Conservation (phyloP, 2,888 invertebrate genomes). For the Alviniconcha strummeri region DNA sequence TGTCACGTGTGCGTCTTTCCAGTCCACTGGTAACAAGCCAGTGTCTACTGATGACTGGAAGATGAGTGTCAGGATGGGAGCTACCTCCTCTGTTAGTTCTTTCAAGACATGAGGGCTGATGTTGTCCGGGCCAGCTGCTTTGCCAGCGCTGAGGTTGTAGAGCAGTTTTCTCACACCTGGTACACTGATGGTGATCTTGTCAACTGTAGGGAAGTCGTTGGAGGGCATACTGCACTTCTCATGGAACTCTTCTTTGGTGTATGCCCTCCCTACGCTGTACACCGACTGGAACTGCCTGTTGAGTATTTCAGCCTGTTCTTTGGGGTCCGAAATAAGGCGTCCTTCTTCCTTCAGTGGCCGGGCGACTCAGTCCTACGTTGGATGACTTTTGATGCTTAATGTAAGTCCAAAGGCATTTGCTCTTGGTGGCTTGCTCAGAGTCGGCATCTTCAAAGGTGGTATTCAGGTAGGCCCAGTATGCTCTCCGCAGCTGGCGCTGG, state of each 20-base stretch:
- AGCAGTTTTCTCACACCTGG: not conserved
- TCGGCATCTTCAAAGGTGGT: not conserved
- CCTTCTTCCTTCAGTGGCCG: not conserved
- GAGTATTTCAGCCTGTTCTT: not conserved
- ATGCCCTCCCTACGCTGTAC: not conserved
- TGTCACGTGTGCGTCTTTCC: constrained; percentile 5
- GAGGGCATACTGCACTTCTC: not conserved
- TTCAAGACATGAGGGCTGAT: not conserved
- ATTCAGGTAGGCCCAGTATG: not conserved
- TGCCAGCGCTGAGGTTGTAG: not conserved
- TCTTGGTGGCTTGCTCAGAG: not conserved
- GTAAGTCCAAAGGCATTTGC: not conserved
- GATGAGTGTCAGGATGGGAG: constrained; percentile 1
- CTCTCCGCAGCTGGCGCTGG: not conserved
- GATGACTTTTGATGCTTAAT: not conserved
- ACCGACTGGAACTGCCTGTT: not conserved
- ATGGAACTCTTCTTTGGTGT: not conserved
- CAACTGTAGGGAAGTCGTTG: not conserved
- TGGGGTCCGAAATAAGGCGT: not conserved
- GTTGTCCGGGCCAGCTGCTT: constrained; percentile 10
- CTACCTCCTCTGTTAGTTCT: constrained; percentile 3
- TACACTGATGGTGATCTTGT: not conserved
- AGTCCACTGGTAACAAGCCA: constrained; percentile 2
- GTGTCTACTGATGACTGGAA: not conserved
- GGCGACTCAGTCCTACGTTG: not conserved